These are phyloP conservation scores for Anguilla pacifica DNA, from an alignment of 2,797 vertebrate genomes.

Conservation along the genomic window DNA sequence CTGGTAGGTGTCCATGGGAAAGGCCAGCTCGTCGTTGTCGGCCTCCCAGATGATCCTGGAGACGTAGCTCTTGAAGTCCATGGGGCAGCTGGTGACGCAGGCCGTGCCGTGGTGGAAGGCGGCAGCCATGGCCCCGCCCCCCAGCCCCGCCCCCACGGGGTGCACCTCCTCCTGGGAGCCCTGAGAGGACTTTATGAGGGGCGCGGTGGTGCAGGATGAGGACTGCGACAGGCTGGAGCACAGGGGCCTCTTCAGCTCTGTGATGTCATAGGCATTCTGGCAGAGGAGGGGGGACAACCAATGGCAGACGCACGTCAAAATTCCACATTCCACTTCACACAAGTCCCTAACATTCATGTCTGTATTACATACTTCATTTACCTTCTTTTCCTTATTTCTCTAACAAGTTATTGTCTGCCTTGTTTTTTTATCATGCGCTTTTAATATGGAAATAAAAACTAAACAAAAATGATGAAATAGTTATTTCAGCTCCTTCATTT, in stretches of 20 bases:
- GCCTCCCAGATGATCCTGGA: slow-evolving; percentile 79
- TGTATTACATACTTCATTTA: not conserved
- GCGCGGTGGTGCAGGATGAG: slow-evolving; percentile 74
- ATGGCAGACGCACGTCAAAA: not conserved
- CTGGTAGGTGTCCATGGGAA: slow-evolving; percentile 75
- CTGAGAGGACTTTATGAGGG: slow-evolving; percentile 70
- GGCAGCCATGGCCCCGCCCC: slow-evolving; percentile 46
- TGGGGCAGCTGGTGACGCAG: slow-evolving; percentile 53
- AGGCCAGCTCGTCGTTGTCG: slow-evolving; percentile 71
- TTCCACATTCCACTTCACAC: not conserved
- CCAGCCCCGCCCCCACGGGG: slow-evolving; percentile 49
- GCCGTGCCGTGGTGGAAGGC: slow-evolving; percentile 39
- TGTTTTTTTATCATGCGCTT: not conserved
- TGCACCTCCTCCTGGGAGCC: slow-evolving; percentile 76
- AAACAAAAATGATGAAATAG: not conserved
- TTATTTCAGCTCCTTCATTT: not conserved
- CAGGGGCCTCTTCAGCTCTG: slow-evolving; percentile 81
- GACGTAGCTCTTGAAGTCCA: slow-evolving; percentile 81
- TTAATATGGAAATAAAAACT: not conserved
- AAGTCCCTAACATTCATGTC: not conserved
- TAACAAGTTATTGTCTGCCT: not conserved
- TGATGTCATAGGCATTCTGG: slow-evolving; percentile 83
- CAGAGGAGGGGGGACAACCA: slow-evolving; percentile 15
- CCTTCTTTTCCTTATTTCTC: no score
- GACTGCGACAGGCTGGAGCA: slow-evolving; percentile 75